Conservation (phyloP, 2,113 vertebrate species). For the Hyaena hyaena region DNA sequence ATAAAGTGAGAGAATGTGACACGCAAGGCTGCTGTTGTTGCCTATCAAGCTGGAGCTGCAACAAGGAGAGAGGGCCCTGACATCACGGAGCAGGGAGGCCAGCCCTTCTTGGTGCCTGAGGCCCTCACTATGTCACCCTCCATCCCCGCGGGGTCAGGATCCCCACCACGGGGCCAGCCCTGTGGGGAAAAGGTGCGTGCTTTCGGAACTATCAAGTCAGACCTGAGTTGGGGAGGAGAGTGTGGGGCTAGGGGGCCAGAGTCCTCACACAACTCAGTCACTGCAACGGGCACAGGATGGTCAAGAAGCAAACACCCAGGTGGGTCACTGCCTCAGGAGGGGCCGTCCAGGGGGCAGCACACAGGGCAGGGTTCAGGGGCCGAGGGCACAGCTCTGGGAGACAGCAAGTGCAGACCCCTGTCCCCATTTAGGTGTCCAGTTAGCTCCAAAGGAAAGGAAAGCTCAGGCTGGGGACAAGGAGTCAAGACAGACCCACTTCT, state of each 20-base stretch:
- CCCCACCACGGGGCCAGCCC: neutral
- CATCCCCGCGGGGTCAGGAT: neutral
- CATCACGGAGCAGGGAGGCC: neutral
- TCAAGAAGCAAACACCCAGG: neutral
- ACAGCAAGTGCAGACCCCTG: neutral
- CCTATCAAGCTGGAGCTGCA: neutral
- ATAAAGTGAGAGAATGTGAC: neutral
- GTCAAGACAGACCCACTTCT: neutral
- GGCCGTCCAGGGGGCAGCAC: no score
- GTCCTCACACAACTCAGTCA: neutral
- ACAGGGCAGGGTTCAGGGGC: neutral
- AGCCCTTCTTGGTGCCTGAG: neutral
- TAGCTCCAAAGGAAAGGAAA: neutral
- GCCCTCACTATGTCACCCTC: neutral
- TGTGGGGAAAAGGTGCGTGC: no score
- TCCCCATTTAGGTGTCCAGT: neutral
- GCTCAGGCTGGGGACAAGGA: neutral
- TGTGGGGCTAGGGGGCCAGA: neutral
- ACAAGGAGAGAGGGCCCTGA: no score
- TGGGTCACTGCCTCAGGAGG: neutral
- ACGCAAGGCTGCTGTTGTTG: accelerated
- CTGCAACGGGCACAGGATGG: neutral
- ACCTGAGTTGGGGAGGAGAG: no score
- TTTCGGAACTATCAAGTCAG: neutral
- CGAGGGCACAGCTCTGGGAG: neutral